phyloP scores from a whole-genome alignment of 2,888 invertebrate species.

The Drosophila barbarae region DNA sequence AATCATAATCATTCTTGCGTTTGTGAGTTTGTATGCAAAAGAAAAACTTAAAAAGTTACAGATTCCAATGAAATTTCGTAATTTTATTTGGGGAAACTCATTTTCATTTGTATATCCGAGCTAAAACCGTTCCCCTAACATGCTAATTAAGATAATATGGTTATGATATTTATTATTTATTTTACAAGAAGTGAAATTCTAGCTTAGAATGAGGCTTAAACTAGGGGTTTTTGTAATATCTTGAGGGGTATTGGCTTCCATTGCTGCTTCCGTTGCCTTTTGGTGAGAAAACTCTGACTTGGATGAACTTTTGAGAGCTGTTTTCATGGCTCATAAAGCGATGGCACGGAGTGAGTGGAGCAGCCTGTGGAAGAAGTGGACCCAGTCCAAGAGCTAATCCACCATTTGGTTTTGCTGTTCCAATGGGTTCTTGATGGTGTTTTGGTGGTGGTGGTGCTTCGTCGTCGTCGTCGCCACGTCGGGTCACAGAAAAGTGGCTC shows the following conservation, averaged over 20 bases:
- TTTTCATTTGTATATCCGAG: background rate
- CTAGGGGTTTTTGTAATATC: background rate
- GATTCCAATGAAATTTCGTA: no score
- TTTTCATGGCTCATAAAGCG: slow-evolving; percentile 53
- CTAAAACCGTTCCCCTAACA: background rate
- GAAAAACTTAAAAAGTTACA: no score
- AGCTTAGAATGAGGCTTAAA: background rate
- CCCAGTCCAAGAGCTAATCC: slow-evolving; percentile 27
- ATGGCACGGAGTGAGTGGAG: slow-evolving; percentile 5
- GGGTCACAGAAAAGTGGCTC: slow-evolving; percentile 37
- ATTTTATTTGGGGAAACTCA: no score
- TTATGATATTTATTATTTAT: background rate
- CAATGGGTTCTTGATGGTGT: slow-evolving; percentile 11
- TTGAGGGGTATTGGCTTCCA: background rate
- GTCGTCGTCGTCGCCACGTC: slow-evolving; percentile 23
- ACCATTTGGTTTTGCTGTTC: slow-evolving; percentile 19
- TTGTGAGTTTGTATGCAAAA: no score
- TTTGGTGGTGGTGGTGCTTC: slow-evolving; percentile 26
- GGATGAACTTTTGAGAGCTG: slow-evolving; percentile 18
- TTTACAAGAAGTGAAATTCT: no score
- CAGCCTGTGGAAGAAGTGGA: slow-evolving; percentile 12
- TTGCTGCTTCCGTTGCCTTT: background rate
- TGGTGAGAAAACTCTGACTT: slow-evolving; percentile 33
- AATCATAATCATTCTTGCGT: no score
- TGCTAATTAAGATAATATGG: background rate